Evolutionary conservation across 1,140 invertebrate species (phyloP), one percentile per base, ranked within the genome.

Genomic region (Cryptotermes secundus): DNA sequence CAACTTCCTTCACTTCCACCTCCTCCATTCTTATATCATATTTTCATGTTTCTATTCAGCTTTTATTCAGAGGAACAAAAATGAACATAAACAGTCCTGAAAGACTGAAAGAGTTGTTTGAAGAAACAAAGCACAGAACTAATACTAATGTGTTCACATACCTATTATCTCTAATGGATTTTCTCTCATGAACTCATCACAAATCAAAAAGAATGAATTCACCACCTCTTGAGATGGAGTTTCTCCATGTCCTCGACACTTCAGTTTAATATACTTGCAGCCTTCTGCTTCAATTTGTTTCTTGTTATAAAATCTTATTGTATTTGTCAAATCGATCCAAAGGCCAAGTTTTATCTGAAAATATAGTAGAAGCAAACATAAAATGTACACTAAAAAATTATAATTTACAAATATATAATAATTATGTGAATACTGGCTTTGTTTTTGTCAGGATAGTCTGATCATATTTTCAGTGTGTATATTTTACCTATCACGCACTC

Each of bases 261-360:
- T 92, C 34, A 99, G 87, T 90, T 99, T 99, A 0, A 97, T 89
- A 90, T 99, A 98, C 88, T 92, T 93, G 88, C 95, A 95, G 22
- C 91, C 93, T 80, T 93, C 90, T 31, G 92, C 90, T 87, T 97
- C 95, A 16, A 99, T 91, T 83, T 95, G 93, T 34, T 91, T 88
- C 85, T 94, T 95, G 86, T 98, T 92, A 89, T 99, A 99, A 90
- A 98, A 99, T 84, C 98, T 91, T 84, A 91, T 93, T 9, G 99
- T 99, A 88, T 99, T 98, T 9, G 98, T 99, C 80, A 99, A 90
- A 90, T 99, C 98, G 85, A 99, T 96, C 96, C 98, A 98, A 31
- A 99, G 89, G 1, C 98, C 98, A 81, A 99, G 90, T 88, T 97
- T 97, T 22, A 94, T 88, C 95, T 96, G 87, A 19, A 49, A 80